Evolutionary conservation across 2,888 invertebrate genomes (phyloP).

Genomic region (Congeria kusceri): DNA sequence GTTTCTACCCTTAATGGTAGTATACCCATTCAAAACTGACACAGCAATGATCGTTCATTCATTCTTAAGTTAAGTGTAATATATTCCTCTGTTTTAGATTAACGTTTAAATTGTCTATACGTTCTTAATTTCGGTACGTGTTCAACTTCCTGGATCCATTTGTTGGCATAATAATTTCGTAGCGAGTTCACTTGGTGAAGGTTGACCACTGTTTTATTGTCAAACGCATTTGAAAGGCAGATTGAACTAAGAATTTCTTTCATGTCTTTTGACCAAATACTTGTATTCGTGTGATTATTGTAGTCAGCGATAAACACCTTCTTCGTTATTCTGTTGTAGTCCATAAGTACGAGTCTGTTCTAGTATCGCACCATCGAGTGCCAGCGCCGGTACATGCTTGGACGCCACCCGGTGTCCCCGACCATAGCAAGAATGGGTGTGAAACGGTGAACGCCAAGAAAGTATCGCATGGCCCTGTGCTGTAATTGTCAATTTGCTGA

Average conservation of each 20-base stretch:
- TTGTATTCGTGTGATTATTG: background rate
- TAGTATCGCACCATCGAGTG: conserved; percentile 25
- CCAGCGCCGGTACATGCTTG: conserved; percentile 27
- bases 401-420: conserved; percentile 43
- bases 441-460: conserved; percentile 23
- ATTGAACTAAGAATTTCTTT: background rate
- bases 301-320: conserved; percentile 6
- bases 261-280: conserved; percentile 2
- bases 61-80: background rate
- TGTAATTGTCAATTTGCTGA: conserved; percentile 13
- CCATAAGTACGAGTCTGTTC: conserved; percentile 20
- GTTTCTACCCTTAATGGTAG: background rate
- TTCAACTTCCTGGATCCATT: background rate
- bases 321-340: conserved; percentile 10
- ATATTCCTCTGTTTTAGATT: background rate
- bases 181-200: background rate
- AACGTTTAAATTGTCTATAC: background rate
- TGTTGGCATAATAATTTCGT: background rate
- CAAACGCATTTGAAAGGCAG: background rate
- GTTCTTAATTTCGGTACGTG: conserved; percentile 1
- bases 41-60: conserved; percentile 3
- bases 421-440: conserved; percentile 12
- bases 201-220: background rate
- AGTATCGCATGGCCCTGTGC: conserved; percentile 41
- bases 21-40: background rate